These are phyloP conservation scores for Pemphredon lugubris DNA, from an alignment of 2,888 invertebrate species.

Conservation along the genomic window DNA sequence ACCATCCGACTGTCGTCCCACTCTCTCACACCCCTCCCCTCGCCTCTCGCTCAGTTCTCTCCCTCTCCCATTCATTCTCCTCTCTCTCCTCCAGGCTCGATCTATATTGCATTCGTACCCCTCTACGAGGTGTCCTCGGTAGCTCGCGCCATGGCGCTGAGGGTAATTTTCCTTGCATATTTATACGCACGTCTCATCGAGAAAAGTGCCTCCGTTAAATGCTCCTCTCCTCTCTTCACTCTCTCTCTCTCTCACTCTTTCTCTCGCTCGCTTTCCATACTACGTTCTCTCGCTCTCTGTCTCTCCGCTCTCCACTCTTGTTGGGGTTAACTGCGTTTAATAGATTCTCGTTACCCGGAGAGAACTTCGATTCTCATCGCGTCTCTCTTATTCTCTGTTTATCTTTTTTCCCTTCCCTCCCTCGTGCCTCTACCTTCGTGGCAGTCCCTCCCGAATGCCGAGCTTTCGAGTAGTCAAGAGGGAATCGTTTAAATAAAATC, in stretches of 20 bases:
- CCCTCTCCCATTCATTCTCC: constrained; percentile 45
- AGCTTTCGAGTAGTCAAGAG: no score
- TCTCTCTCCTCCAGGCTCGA: constrained; percentile 36
- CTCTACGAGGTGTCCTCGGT: constrained; percentile 56
- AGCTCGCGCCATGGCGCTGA: constrained; percentile 44
- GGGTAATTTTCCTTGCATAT: constrained; percentile 68
- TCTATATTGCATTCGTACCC: constrained; percentile 67
- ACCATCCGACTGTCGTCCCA: constrained; percentile 65
- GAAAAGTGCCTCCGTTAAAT: constrained; percentile 57
- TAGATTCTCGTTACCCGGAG: constrained; percentile 27
- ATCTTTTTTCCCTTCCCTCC: no score
- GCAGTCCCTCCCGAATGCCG: no score
- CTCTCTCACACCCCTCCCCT: no score
- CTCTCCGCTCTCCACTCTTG: not conserved
- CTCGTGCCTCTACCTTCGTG: no score
- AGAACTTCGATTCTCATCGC: not conserved
- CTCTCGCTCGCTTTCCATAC: not conserved
- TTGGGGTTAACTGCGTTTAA: constrained; percentile 51
- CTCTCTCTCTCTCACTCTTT: not conserved
- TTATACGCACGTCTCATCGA: constrained; percentile 62
- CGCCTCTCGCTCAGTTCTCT: constrained; percentile 45
- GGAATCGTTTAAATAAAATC: no score
- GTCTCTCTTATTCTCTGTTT: constrained; percentile 3
- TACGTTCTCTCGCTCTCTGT: not conserved
- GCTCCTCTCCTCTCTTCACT: constrained; percentile 14